Evolutionary conservation across 2,113 vertebrate genomes (phyloP).

Genomic region (Coturnix japonica): DNA sequence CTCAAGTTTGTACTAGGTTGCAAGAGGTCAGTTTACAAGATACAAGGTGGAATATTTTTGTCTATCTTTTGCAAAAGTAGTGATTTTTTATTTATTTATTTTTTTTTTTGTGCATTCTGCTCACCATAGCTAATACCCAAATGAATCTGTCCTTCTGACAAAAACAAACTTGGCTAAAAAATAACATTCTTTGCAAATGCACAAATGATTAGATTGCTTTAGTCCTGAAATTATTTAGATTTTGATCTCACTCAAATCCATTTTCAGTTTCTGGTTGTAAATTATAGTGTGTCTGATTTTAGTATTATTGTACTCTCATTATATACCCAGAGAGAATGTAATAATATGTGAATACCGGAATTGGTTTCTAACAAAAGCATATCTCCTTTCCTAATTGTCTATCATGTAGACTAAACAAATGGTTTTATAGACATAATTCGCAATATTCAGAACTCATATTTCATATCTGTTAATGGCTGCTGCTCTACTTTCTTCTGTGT

Average conservation of each 20-base stretch:
- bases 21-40: not conserved
- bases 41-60: not conserved
- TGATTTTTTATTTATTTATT: no score
- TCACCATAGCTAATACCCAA: not conserved
- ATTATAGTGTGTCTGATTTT: not conserved
- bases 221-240: not conserved
- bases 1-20: not conserved
- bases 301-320: not conserved
- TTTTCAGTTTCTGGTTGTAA: not conserved
- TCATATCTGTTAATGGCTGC: not conserved
- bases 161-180: not conserved
- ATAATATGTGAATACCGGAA: not conserved
- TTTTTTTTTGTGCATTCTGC: not conserved
- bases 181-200: not conserved
- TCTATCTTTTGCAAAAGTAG: not conserved
- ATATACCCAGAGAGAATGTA: not conserved
- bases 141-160: not conserved
- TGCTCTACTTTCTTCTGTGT: slow-evolving; percentile 20
- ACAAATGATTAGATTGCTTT: not conserved
- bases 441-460: not conserved
- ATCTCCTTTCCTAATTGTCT: not conserved
- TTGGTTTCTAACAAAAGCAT: not conserved
- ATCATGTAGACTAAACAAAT: not conserved
- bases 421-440: not conserved
- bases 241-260: not conserved